phyloP scores from a whole-genome alignment of 2,888 invertebrate species.

The Cephus runcator region DNA sequence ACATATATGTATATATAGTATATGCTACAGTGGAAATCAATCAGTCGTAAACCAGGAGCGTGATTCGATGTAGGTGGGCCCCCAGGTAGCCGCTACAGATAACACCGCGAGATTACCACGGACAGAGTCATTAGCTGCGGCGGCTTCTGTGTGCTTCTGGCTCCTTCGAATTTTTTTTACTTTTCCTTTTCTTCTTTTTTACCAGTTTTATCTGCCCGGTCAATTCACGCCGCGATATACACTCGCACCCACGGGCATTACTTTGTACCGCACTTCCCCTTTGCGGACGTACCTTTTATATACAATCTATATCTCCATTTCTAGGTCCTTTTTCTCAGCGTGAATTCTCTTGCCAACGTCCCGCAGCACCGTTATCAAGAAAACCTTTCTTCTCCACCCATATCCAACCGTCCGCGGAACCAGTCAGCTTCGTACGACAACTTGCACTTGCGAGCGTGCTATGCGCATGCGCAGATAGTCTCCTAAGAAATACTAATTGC shows the following conservation, averaged over 20 bases:
- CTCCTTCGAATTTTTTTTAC: constrained; percentile 25
- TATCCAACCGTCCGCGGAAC: not conserved
- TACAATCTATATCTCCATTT: constrained; percentile 3
- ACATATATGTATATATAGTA: not conserved
- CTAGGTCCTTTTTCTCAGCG: constrained; percentile 19
- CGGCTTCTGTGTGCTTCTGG: constrained; percentile 60
- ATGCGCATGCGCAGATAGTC: constrained; percentile 36
- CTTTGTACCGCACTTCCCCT: not conserved
- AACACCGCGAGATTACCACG: constrained; percentile 64
- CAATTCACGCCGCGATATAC: constrained; percentile 52
- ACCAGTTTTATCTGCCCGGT: constrained; percentile 46
- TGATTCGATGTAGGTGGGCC: constrained; percentile 65
- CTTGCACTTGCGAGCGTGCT: constrained; percentile 12
- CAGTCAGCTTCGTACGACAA: constrained; percentile 12
- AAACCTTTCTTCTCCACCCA: constrained; percentile 8
- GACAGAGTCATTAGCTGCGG: constrained; percentile 66
- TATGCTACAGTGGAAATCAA: constrained; percentile 3
- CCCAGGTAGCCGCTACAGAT: constrained; percentile 64
- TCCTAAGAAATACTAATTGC: constrained; percentile 56
- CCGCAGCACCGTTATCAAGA: not conserved
- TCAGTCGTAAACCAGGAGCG: constrained; percentile 48
- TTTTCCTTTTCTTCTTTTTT: constrained; percentile 29
- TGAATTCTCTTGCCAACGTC: not conserved
- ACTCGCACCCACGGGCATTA: not conserved
- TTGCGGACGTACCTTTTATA: not conserved